These are phyloP conservation scores for Drosophila prosaltans DNA, from an alignment of 1,140 invertebrate genomes.

Conservation along the genomic window DNA sequence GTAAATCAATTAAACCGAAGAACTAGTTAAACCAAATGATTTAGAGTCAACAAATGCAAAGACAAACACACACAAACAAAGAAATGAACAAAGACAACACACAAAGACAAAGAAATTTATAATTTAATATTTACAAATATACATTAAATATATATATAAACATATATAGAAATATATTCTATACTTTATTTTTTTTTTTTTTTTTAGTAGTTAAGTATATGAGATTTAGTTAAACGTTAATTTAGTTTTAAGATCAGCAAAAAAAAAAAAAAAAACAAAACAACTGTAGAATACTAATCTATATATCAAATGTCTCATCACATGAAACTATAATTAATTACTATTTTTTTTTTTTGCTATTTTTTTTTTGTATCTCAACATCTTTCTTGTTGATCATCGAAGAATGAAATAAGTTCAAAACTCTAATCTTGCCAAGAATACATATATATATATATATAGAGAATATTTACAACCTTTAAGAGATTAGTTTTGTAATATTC, in stretches of 20 bases:
- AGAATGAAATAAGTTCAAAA: constrained; percentile 30
- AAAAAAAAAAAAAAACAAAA: not conserved
- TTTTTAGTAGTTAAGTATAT: constrained; percentile 40
- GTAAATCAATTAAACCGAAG: not conserved
- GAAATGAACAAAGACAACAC: constrained; percentile 21
- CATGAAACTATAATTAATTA: constrained; percentile 36
- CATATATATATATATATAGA: constrained; percentile 19
- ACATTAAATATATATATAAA: constrained; percentile 1
- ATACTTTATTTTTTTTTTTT: not conserved
- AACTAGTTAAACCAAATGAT: constrained; percentile 42
- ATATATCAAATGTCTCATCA: constrained; percentile 51
- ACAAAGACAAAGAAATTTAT: constrained; percentile 38
- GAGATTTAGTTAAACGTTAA: constrained; percentile 68
- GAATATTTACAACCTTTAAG: constrained; percentile 3
- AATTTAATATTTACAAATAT: constrained; percentile 2
- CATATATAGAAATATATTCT: constrained; percentile 32
- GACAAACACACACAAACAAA: constrained; percentile 14
- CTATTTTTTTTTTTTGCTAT: constrained; percentile 13
- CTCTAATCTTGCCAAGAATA: constrained; percentile 29
- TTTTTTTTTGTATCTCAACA: constrained; percentile 9
- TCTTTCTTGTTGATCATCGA: constrained; percentile 19
- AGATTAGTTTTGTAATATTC: constrained; percentile 22
- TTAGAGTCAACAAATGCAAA: constrained; percentile 12
- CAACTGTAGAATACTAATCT: constrained; percentile 15
- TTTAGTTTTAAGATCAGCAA: constrained; percentile 54